phyloP scores from a whole-genome alignment of 2,113 vertebrate species.

The Campylomormyrus numenius region DNA sequence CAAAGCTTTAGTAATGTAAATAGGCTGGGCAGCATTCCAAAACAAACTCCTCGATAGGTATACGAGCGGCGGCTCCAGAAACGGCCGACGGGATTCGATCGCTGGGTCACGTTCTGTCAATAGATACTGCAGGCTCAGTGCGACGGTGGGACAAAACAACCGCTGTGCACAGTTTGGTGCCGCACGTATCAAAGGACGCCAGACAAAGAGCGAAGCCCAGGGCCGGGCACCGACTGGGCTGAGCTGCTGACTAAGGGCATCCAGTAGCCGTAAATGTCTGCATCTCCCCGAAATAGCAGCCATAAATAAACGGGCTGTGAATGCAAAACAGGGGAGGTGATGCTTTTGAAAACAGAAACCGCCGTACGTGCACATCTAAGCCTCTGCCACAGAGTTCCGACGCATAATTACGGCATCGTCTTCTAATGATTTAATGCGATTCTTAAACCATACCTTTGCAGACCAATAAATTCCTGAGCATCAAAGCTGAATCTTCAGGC shows the following conservation, averaged over 20 bases:
- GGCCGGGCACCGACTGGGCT: background rate
- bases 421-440: constrained; percentile 23
- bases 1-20: constrained; percentile 26
- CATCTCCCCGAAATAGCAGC: constrained; percentile 34
- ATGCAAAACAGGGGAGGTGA: constrained; percentile 20
- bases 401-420: constrained; percentile 29
- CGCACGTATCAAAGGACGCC: constrained; percentile 31
- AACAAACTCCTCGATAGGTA: constrained; percentile 23
- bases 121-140: constrained; percentile 24
- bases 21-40: constrained; percentile 29
- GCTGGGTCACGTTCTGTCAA: constrained; percentile 25
- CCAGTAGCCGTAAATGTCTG: constrained; percentile 31
- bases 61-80: background rate
- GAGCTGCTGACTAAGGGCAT: constrained; percentile 40
- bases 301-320: constrained; percentile 37
- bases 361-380: background rate
- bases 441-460: background rate
- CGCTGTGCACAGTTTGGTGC: constrained; percentile 7
- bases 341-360: constrained; percentile 25
- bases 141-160: constrained; percentile 20
- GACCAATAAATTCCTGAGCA: background rate
- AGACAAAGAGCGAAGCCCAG: constrained; percentile 22
- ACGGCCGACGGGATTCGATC: constrained; percentile 25
- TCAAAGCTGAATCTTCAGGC: background rate
- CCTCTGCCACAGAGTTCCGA: constrained; percentile 21